These are phyloP conservation scores for Chelon auratus DNA, from an alignment of 2,797 vertebrate species.

Conservation along the genomic window DNA sequence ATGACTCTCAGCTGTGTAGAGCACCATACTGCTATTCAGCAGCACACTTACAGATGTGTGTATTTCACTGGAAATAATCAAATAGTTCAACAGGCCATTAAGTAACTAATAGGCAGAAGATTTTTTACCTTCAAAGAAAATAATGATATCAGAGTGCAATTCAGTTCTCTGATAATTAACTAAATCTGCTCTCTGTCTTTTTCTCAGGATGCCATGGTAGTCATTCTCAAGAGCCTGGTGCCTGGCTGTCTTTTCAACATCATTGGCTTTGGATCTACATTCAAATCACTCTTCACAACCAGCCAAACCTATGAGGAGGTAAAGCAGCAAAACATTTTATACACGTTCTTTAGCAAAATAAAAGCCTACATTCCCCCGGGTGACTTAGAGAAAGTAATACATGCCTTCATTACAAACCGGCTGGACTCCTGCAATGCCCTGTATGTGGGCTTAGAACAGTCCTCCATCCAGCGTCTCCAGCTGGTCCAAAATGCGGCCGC, in stretches of 20 bases:
- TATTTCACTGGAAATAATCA: constrained; percentile 2
- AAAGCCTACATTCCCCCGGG: too few relatives aligned
- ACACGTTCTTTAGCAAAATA: too few relatives aligned
- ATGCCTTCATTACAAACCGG: too few relatives aligned
- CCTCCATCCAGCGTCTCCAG: too few relatives aligned
- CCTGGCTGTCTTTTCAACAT: constrained; percentile 93
- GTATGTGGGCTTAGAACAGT: too few relatives aligned
- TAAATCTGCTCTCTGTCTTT: constrained; percentile 11
- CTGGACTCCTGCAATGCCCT: too few relatives aligned
- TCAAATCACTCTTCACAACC: constrained; percentile 90
- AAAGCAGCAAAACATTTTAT: constrained; percentile 21
- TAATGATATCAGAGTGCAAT: neutral
- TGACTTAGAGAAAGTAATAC: too few relatives aligned
- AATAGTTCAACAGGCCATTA: constrained; percentile 7
- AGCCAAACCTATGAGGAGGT: constrained; percentile 94
- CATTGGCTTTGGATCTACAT: constrained; percentile 92
- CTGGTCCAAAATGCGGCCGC: too few relatives aligned
- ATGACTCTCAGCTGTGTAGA: constrained; percentile 5
- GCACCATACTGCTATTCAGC: neutral
- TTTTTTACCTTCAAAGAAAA: neutral
- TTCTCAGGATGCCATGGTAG: constrained; percentile 91
- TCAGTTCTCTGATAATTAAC: constrained; percentile 1
- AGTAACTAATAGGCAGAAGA: constrained; percentile 18
- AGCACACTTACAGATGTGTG: neutral
- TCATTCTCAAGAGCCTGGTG: constrained; percentile 93